Base-by-base conservation (phyloP, 2,797 vertebrate genomes). In the Carduelis carduelis region DNA sequence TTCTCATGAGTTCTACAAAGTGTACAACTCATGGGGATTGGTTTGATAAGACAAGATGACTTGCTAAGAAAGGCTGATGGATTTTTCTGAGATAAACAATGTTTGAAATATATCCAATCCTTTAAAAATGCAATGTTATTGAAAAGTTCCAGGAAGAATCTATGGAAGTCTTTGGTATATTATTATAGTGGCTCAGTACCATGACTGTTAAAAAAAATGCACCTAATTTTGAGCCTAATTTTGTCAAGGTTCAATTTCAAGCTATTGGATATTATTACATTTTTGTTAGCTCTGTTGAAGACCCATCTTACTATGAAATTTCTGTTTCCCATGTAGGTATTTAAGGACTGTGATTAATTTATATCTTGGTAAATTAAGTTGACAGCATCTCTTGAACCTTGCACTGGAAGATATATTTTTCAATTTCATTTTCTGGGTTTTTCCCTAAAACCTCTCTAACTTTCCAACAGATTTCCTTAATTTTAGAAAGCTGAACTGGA, bases 301-400 rank as follows among this genome's bases (percentile, higher is more conserved):
- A 91, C 10, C 30, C 37, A 57, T 43, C 32, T 61, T 91, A 78
- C 47, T 80, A 76, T 26, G 28, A 93, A 95, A 81, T 75, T 86
- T 95, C 69, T 90, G 76, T 81, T 91, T 88, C 85, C 50, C 16
- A 37, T 55, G 59, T 68, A 95, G 76, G 27, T 71, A 75, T 90
- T 89, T 85, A 90, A 91, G 57, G 65, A 75, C n/a, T 72, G 22
- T 78, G 74, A 83, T 88, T 85, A 88, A 89, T 43, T 84, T 76
- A 60, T 61, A 35, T 83, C 79, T 88, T 71, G 23, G 88, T 81
- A 95, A 91, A 94, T 81, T 57, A 90, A 88, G 79, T 37, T 90
- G 69, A 88, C 79, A 66, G 50, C 1, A 0, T 69, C 39, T 88
- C 65, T 87, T 83, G 76, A 91, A 89, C 80, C 46, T 87, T 61